Evolutionary conservation across 2,797 vertebrate species (phyloP).

Genomic region (Pampus argenteus): DNA sequence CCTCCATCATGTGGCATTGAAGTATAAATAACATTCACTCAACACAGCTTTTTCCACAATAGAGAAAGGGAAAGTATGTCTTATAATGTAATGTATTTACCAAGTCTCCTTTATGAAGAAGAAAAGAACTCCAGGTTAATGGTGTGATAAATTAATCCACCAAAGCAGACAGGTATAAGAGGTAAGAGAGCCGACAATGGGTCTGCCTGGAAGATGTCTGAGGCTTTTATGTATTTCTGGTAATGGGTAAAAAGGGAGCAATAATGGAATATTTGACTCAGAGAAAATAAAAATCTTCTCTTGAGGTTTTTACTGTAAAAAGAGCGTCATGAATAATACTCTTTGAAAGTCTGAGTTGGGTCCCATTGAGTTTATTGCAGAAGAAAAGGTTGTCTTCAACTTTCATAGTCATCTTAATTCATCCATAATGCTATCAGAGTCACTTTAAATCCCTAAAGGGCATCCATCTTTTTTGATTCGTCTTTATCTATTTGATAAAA

Average conservation of each 20-base stretch:
- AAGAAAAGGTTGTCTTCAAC: constrained; percentile 10
- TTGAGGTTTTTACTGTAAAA: constrained; percentile 1
- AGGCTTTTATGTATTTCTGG: constrained; percentile 33
- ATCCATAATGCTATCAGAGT: constrained; percentile 14
- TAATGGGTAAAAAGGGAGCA: constrained; percentile 35
- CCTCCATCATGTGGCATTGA: constrained; percentile 30
- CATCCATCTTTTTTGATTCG: constrained; percentile 5
- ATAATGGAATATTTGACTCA: constrained; percentile 37
- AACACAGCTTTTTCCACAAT: constrained; percentile 3
- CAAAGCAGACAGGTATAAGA: constrained; percentile 33
- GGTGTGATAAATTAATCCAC: constrained; percentile 35
- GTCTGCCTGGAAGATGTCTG: constrained; percentile 34
- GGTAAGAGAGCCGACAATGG: constrained; percentile 7
- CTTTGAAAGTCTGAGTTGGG: background rate
- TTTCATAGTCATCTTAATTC: constrained; percentile 20
- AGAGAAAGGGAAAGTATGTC: background rate
- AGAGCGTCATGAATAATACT: constrained; percentile 12
- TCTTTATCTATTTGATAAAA: background rate
- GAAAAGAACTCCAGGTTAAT: constrained; percentile 4
- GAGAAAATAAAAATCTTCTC: constrained; percentile 13
- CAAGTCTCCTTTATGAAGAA: background rate
- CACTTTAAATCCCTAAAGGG: background rate
- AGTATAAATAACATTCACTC: background rate
- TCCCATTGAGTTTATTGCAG: background rate
- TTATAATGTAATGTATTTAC: background rate